Evolutionary conservation across 2,797 vertebrate genomes (phyloP), one percentile per base, ranked within the genome.

Genomic region (Choloepus didactylus): DNA sequence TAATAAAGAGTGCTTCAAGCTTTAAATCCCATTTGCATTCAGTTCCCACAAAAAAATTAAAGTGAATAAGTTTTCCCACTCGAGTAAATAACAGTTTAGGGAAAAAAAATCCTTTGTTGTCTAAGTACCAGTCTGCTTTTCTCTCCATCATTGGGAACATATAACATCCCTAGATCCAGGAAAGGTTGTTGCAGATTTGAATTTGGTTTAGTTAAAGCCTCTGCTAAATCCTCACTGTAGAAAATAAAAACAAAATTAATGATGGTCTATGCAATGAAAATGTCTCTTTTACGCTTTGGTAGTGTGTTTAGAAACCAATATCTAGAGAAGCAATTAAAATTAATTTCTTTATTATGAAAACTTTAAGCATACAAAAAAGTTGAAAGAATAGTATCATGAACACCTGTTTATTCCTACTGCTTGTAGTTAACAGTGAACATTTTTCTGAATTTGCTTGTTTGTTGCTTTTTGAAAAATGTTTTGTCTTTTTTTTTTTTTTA

Each of bases 231-330:
- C 49, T 85, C 59, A 73, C 27, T 25, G 79, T 83, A 83, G 91
- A 82, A 82, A 64, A 46, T 62, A 64, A 91, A 93, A 82, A 38
- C 25, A 51, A 19, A 73, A 29, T 84, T 87, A n/a, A 56, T 56
- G 29, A 72, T 46, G 66, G 69, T 83, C n/a, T 93, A 0, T 94
- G n/a, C 86, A n/a, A 72, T 80, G 46, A 83, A 95, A 89, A 79
- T 89, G 29, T 2, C 25, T 87, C 27, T 79, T 80, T 75, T 80
- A 86, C 23, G 29, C 38, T 93, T 91, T 79, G 14, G 8, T 82
- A 89, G 16, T 86, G 2, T 93, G 46, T 95, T 95, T 89, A 83
- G 83, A 76, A 93, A 88, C 67, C 18, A 75, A 25, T 11, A 64
- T 66, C 44, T 44, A 83, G 25, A 11, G 44, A 75, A 87, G 38